Conservation (phyloP, 2,888 invertebrate genomes). For the Dryomyza anilis region DNA sequence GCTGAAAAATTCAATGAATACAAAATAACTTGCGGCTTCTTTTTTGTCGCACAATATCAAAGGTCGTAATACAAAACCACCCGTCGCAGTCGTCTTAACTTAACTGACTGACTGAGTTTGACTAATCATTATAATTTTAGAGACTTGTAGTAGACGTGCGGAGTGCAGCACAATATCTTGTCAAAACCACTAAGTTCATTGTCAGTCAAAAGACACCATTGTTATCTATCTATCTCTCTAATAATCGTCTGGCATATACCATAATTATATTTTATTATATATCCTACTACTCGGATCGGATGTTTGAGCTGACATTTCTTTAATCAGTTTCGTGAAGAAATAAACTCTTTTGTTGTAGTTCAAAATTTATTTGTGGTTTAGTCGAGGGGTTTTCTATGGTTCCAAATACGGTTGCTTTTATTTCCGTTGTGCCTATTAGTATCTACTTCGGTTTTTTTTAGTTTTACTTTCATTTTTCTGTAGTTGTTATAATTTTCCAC, state of each 20-base stretch:
- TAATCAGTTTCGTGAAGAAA: neutral
- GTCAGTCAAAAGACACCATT: too few relatives aligned
- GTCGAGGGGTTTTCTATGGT: neutral
- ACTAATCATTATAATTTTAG: too few relatives aligned
- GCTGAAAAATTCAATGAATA: too few relatives aligned
- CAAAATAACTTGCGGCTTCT: neutral
- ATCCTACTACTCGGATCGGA: too few relatives aligned
- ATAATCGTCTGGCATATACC: too few relatives aligned
- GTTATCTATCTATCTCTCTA: too few relatives aligned
- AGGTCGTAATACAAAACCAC: neutral
- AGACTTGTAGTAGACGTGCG: too few relatives aligned
- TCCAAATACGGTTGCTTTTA: neutral
- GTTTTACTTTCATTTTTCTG: constrained; percentile 1
- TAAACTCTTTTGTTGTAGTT: neutral
- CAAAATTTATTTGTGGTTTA: neutral
- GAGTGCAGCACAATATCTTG: too few relatives aligned
- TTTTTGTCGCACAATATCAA: neutral
- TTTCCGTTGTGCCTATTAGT: too few relatives aligned
- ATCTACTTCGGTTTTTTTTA: neutral
- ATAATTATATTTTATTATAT: too few relatives aligned
- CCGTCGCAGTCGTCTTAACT: neutral
- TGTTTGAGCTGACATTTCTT: neutral
- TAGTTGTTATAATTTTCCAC: neutral
- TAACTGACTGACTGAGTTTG: too few relatives aligned
- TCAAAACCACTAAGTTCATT: too few relatives aligned